These are phyloP conservation scores for Mormyrus hasselquistii DNA, from an alignment of 2,797 vertebrate species.

Conservation along the genomic window DNA sequence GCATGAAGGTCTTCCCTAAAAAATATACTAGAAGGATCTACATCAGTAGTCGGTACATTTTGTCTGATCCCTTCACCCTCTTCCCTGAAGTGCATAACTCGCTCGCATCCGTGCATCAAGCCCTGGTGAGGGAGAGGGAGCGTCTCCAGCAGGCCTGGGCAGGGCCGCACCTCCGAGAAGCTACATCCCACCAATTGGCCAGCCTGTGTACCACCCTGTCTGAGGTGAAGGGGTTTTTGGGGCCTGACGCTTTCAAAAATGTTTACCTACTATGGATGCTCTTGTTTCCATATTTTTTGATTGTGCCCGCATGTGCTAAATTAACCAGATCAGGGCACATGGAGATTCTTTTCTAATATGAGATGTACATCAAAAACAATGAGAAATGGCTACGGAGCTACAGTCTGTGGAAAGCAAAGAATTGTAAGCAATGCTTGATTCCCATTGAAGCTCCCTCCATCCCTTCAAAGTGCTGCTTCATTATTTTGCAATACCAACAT, in stretches of 20 bases:
- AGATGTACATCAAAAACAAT: background rate
- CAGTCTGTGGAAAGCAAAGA: background rate
- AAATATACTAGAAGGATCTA: background rate
- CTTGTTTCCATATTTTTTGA: background rate
- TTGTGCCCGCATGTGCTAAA: background rate
- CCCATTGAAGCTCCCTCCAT: background rate
- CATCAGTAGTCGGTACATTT: background rate
- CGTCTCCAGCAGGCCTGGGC: conserved; percentile 65
- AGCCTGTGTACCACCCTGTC: conserved; percentile 39
- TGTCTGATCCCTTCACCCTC: background rate
- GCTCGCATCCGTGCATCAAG: conserved; percentile 73
- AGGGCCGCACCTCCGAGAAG: conserved; percentile 51
- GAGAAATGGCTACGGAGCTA: background rate
- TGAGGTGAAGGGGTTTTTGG: conserved; percentile 3
- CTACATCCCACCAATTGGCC: conserved; percentile 53
- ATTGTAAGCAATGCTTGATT: background rate
- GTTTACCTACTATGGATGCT: background rate
- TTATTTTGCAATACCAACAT: background rate
- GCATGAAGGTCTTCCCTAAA: background rate
- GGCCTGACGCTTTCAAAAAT: background rate
- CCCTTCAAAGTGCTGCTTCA: background rate
- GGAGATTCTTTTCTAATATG: background rate
- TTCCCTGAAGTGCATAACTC: conserved; percentile 51
- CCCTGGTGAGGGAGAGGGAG: conserved; percentile 65
- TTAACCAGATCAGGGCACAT: background rate